Evolutionary conservation across 2,797 vertebrate species (phyloP).

Genomic region (Arrhamphus sclerolepis): DNA sequence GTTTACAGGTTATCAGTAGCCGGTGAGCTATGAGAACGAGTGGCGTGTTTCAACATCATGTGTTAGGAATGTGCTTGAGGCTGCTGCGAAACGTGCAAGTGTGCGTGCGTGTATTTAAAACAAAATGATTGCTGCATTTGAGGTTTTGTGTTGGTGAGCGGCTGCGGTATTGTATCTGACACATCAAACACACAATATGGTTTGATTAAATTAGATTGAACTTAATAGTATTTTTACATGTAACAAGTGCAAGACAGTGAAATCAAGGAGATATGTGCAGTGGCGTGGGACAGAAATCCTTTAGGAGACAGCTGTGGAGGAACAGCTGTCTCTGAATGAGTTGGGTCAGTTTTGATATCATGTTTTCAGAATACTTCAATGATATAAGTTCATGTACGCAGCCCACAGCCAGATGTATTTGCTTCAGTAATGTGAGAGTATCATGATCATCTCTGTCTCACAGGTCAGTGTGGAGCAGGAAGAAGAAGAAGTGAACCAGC

Average conservation of each 20-base stretch:
- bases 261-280: no score
- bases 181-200: no score
- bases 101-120: constrained; percentile 31
- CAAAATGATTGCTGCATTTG: constrained; percentile 36
- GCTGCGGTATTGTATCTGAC: constrained; percentile 18
- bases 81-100: constrained; percentile 43
- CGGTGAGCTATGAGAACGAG: constrained; percentile 49
- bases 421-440: no score
- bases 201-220: no score
- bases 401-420: neutral
- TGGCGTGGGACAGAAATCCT: no score
- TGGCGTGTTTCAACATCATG: constrained; percentile 65
- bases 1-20: constrained; percentile 62
- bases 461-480: constrained; percentile 58
- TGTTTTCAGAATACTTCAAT: neutral
- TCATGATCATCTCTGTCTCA: constrained; percentile 26
- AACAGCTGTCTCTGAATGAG: no score
- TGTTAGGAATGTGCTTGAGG: constrained; percentile 72
- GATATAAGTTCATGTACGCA: neutral
- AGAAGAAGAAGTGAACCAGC: constrained; percentile 47
- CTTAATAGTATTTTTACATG: no score
- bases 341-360: neutral
- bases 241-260: no score
- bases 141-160: constrained; percentile 1
- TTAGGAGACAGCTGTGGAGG: no score